Evolutionary conservation across 1,140 invertebrate species (phyloP).

Genomic region (Fopius arisanus): DNA sequence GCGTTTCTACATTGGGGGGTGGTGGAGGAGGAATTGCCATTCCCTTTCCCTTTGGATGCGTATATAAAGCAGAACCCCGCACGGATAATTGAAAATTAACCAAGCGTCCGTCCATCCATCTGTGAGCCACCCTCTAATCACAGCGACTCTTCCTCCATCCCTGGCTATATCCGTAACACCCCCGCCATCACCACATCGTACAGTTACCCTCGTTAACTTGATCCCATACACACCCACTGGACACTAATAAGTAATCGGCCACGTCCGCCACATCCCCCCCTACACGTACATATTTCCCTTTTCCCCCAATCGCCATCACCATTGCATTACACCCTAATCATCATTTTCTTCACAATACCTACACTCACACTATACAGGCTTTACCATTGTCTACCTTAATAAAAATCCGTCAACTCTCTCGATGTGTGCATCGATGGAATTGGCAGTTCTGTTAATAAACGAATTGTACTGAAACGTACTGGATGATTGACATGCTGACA

Average conservation of each 20-base stretch:
- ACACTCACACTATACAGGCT: no score
- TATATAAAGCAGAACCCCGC: slow-evolving; percentile 25
- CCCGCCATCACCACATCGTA: not conserved
- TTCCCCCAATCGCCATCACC: not conserved
- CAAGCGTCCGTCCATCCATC: slow-evolving; percentile 50
- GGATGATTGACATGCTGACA: slow-evolving; percentile 32
- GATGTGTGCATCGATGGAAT: not conserved
- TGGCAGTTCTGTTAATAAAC: slow-evolving; percentile 25
- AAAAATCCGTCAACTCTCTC: not conserved
- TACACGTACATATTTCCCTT: not conserved
- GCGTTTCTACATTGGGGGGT: slow-evolving; percentile 26
- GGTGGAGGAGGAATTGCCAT: slow-evolving; percentile 37
- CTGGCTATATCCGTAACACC: not conserved
- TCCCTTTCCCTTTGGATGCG: slow-evolving; percentile 36
- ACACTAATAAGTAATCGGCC: slow-evolving; percentile 37
- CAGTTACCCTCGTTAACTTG: slow-evolving; percentile 28
- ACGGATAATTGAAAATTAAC: slow-evolving; percentile 58
- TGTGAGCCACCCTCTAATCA: slow-evolving; percentile 47
- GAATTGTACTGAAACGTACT: slow-evolving; percentile 16
- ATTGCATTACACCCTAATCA: not conserved
- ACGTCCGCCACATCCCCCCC: slow-evolving; percentile 6
- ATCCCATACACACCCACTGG: slow-evolving; percentile 27
- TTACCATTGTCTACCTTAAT: not conserved
- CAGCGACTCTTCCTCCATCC: slow-evolving; percentile 25
- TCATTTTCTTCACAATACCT: not conserved